Evolutionary conservation across 2,797 vertebrate genomes (phyloP).

Genomic region (Poeciliopsis turneri): DNA sequence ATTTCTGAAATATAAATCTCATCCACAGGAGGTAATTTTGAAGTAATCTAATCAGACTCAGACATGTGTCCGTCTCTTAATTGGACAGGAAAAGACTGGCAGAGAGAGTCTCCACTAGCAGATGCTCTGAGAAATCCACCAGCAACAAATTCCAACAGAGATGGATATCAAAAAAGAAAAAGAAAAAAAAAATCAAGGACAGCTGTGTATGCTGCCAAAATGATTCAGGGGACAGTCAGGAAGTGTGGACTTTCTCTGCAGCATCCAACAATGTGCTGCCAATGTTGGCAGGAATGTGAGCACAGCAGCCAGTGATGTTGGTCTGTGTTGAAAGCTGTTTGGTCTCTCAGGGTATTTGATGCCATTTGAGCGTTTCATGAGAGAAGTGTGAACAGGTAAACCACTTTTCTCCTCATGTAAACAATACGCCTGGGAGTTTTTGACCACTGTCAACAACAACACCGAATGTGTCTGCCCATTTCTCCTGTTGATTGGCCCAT

Average conservation of each 20-base stretch:
- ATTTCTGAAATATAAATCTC: conserved; percentile 19
- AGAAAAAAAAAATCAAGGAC: conserved; percentile 16
- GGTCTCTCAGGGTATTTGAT: conserved; percentile 33
- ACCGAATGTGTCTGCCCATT: background rate
- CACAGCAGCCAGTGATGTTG: conserved; percentile 23
- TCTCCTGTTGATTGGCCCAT: conserved; percentile 11
- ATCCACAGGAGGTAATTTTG: conserved; percentile 37
- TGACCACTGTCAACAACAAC: conserved; percentile 6
- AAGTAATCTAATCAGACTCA: conserved; percentile 55
- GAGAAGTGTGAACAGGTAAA: conserved; percentile 14
- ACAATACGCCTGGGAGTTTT: background rate
- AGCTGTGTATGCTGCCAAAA: conserved; percentile 32
- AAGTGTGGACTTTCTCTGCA: conserved; percentile 41
- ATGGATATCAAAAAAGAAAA: conserved; percentile 29
- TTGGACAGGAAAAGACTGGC: conserved; percentile 47
- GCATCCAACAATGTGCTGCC: conserved; percentile 29
- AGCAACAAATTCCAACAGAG: conserved; percentile 38
- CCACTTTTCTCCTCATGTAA: background rate
- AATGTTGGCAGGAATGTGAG: conserved; percentile 44
- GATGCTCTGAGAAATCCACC: conserved; percentile 54
- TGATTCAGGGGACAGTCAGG: conserved; percentile 26
- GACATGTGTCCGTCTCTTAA: conserved; percentile 46
- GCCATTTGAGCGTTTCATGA: conserved; percentile 21
- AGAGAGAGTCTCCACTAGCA: conserved; percentile 45
- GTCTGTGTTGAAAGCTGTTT: conserved; percentile 32